Conservation (phyloP, 2,888 invertebrate species). For the Gonocerus acuteangulatus region DNA sequence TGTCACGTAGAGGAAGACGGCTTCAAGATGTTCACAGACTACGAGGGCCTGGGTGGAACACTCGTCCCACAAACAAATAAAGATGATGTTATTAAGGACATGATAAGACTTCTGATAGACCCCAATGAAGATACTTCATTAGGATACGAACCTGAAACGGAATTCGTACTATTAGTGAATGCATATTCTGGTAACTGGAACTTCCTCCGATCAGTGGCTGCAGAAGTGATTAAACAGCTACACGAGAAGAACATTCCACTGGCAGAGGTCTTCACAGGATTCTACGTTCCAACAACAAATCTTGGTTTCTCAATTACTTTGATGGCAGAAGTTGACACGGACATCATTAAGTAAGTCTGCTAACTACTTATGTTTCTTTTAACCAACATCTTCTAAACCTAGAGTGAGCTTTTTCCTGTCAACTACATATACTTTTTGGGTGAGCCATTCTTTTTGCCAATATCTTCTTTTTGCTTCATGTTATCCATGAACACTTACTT, state of each 20-base stretch:
- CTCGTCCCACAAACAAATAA: not conserved
- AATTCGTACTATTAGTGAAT: not conserved
- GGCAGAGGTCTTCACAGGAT: not conserved
- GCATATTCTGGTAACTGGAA: not conserved
- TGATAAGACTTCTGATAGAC: not conserved
- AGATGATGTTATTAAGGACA: not conserved
- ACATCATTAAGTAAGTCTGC: not conserved
- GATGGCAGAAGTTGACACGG: not conserved
- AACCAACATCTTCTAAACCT: too few species aligned
- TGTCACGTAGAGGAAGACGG: not conserved
- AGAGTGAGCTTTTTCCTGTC: too few species aligned
- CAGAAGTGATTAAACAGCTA: not conserved
- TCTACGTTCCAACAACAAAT: not conserved
- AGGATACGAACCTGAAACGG: not conserved
- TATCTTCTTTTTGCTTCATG: too few species aligned
- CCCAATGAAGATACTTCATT: not conserved
- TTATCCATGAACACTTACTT: too few species aligned
- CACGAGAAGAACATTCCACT: not conserved
- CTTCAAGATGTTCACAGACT: too few species aligned
- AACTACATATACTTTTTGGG: too few species aligned
- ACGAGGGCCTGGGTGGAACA: not conserved
- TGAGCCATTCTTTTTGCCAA: too few species aligned
- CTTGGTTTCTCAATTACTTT: constrained; percentile 5
- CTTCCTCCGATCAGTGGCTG: not conserved
- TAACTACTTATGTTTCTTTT: too few species aligned